These are phyloP conservation scores for Bombus confusus DNA, from an alignment of 1,140 invertebrate species.

Conservation along the genomic window DNA sequence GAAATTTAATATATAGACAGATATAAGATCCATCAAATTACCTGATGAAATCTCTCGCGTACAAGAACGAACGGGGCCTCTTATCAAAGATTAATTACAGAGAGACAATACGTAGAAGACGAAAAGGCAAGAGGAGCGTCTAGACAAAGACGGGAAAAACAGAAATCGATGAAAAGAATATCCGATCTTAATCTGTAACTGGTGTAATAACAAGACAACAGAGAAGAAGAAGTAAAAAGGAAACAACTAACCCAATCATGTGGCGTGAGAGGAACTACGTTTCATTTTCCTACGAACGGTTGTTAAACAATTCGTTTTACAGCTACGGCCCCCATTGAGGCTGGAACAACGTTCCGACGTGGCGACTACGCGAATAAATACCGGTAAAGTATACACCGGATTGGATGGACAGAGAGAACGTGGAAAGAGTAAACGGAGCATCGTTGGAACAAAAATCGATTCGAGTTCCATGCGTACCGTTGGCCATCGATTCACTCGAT, in stretches of 20 bases:
- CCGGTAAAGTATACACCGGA: neutral
- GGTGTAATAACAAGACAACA: neutral
- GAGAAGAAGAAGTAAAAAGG: neutral
- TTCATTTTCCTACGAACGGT: conserved; percentile 15
- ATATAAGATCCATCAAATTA: conserved; percentile 17
- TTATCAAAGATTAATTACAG: neutral
- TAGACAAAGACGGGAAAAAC: neutral
- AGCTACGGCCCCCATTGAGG: conserved; percentile 5
- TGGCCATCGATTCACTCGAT: conserved; percentile 19
- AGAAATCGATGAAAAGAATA: neutral
- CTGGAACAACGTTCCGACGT: neutral
- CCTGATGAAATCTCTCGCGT: neutral
- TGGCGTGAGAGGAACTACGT: neutral
- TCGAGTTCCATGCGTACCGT: neutral
- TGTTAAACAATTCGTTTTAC: conserved; percentile 24
- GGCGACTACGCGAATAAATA: conserved; percentile 21
- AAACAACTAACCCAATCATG: neutral
- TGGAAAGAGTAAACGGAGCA: conserved; percentile 7
- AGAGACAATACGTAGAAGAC: no score
- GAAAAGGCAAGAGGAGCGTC: no score
- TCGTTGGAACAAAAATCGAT: conserved; percentile 29
- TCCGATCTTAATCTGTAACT: no score
- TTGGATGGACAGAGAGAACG: neutral
- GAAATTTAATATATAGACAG: conserved; percentile 48
- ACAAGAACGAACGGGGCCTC: neutral